phyloP scores from a whole-genome alignment of 2,888 invertebrate genomes.

The Rhimphoctona megacephalus region DNA sequence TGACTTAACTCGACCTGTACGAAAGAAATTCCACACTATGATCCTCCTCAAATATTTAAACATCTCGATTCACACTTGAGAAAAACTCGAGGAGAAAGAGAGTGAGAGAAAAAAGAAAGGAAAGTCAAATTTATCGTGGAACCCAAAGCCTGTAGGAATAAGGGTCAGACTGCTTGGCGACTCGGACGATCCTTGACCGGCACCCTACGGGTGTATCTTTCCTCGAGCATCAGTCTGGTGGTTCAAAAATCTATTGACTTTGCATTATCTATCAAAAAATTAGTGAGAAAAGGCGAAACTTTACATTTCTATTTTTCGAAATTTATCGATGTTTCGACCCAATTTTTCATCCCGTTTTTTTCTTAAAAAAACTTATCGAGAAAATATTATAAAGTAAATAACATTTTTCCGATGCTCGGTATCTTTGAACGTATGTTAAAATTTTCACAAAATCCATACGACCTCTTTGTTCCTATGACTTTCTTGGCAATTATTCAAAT shows the following conservation, averaged over 20 bases:
- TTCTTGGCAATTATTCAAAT: too few species aligned
- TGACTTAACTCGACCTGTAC: conserved; percentile 32
- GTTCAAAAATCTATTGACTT: background rate
- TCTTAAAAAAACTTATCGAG: too few species aligned
- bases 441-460: too few species aligned
- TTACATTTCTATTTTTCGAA: background rate
- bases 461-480: too few species aligned
- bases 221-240: background rate
- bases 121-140: background rate
- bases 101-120: conserved; percentile 9
- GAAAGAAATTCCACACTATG: conserved; percentile 63
- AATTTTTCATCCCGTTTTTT: background rate
- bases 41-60: conserved; percentile 69
- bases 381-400: too few species aligned
- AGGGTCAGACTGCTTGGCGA: conserved; percentile 71
- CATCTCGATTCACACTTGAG: conserved; percentile 59
- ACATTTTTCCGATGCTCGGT: too few species aligned
- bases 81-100: conserved; percentile 20
- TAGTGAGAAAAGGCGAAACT: background rate
- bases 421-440: too few species aligned
- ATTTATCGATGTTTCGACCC: background rate
- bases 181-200: conserved; percentile 26
- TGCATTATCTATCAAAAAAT: background rate
- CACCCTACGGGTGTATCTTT: background rate
- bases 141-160: conserved; percentile 7